Base-by-base conservation (phyloP, 2,888 invertebrate genomes). In the Melieria omissa region DNA sequence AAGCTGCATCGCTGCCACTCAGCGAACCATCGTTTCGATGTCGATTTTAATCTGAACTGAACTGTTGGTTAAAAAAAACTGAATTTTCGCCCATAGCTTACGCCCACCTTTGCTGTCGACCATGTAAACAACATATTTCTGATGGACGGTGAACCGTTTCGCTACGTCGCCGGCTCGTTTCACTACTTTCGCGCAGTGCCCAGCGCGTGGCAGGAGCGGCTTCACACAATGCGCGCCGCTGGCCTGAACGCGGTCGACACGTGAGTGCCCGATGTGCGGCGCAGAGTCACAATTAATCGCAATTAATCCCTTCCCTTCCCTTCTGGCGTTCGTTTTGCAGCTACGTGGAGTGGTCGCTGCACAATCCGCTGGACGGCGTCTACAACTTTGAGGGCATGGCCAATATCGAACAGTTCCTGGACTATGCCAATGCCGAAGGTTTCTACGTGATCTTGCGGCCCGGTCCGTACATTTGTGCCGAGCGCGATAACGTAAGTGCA, bases 381-480 rank as follows among this genome's bases (percentile, higher is more conserved):
- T 94, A 91, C 81, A 89, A 89, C 65, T 92, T 91, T 79, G 84
- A 89, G 4, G 91, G 90, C 0, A 90, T 92, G 45, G 93, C 91
- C 14, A 91, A 95, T 82, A 88, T 96, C 74, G 90, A 88, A 5
- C 86, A 88, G 60, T 96, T 94, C 83, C 87, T 96, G 10, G 86
- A 91, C 80, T 87, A 90, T 8, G 97, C 96, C 0, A 90, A 93
- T 73, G 91, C 93, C 76, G 92, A 93, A 82, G 94, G 92, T 47
- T 88, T 98, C 29, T 88, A 92, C n/a, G 95, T 96, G 0, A 89
- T 97, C 44, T 86, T 97, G 0, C 88, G 97, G 44, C 92, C 95
- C 0, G 97, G 97, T 0, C 97, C 97, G 0, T 97, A 95, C 81
- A 96, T 97, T 78, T 96, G 96, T 85, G 95, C 94, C 8, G 97